Base-by-base conservation (phyloP, 2,888 invertebrate genomes). In the Leptinotarsa peninsularis region DNA sequence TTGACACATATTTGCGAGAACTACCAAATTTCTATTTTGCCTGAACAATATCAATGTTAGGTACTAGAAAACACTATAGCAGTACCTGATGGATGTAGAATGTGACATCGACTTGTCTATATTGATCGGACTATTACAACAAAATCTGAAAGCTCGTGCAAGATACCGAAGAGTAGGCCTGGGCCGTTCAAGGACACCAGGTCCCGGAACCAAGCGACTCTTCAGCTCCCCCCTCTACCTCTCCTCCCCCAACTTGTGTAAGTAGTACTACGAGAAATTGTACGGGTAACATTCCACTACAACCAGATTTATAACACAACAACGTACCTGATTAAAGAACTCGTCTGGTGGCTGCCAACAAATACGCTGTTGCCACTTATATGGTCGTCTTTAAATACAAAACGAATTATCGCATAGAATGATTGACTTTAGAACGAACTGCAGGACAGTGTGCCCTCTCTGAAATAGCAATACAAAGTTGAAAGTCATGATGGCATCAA, bases 131-230 rank as follows among this genome's bases (percentile, higher is more conserved):
- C 63, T 63, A 63, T 71, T 54, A 74, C 73, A 69, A 76, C 74
- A 56, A 71, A 71, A 71, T 74, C 63, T 75, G 75, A 54, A 67
- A 77, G 74, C 33, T n/a, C 33, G 50, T 33, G 54, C 54, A 68
- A 54, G 54, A 68, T 54, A 54, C 49, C 63, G 75, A 76, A 79
- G 82, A 84, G 84, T 84, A 85, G 84, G 85, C 85, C 84, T 84
- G 85, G 85, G 85, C 84, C 84, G 85, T 86, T 85, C 86, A 86
- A 86, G 86, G 86, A 84, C 85, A 85, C 81, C 86, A 76, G 80
- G 85, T 84, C 82, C 85, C 85, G 84, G 86, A 86, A 86, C 72
- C 54, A 67, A 72, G 49, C 72, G 56, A 72, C 67, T 72, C 54
- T 67, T 67, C 58, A 63, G 27, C 50, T 49, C 58, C 72, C 67